Conservation (phyloP, 2,113 vertebrate species). For the Axis porcinus region DNA sequence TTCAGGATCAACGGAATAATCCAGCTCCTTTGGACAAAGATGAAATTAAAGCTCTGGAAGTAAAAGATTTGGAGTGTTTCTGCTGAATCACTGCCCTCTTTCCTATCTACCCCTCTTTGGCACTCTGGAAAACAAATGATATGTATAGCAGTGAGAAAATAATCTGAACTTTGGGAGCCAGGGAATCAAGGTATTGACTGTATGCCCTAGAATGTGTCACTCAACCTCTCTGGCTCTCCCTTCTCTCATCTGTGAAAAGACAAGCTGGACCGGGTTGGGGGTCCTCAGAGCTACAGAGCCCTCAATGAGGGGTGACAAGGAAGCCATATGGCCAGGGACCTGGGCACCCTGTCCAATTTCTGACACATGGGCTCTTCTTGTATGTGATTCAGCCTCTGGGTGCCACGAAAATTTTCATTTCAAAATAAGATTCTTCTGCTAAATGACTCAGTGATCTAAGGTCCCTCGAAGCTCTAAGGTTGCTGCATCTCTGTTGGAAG, state of each 20-base stretch:
- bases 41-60: neutral
- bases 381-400: neutral
- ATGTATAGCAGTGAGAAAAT: neutral
- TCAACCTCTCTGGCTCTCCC: neutral
- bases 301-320: neutral
- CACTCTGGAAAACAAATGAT: neutral
- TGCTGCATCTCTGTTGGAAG: neutral
- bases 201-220: neutral
- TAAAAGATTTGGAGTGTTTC: neutral
- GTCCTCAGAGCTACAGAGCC: neutral
- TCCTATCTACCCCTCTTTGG: neutral
- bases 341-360: neutral
- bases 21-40: conserved; percentile 81
- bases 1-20: conserved; percentile 82
- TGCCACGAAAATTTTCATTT: neutral
- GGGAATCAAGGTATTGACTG: neutral
- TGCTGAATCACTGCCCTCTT: neutral
- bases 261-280: neutral
- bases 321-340: neutral
- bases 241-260: neutral
- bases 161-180: neutral
- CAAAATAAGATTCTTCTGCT: neutral
- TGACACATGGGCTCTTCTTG: neutral
- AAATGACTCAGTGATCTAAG: neutral
- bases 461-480: neutral